Conservation (phyloP, 2,113 vertebrate genomes). For the Spermophilus dauricus region DNA sequence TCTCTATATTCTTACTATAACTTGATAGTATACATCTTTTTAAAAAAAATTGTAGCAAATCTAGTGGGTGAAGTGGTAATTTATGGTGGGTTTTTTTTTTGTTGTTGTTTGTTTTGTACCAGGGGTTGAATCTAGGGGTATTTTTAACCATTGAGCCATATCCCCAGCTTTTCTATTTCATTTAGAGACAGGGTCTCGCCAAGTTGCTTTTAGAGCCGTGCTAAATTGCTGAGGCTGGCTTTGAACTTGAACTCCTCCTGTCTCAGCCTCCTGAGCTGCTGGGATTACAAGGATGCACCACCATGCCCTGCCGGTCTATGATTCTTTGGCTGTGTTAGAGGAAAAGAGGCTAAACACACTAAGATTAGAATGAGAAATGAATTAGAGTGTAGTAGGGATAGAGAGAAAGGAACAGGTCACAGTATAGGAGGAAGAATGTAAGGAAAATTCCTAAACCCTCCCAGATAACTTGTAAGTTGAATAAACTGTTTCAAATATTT, state of each 20-base stretch:
- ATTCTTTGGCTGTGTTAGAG: neutral
- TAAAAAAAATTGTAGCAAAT: neutral
- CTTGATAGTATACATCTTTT: conserved; percentile 37
- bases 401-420: neutral
- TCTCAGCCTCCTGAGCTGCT: too few relatives aligned
- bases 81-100: neutral
- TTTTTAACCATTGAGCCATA: too few relatives aligned
- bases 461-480: neutral
- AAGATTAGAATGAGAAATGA: neutral
- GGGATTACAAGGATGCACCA: too few relatives aligned
- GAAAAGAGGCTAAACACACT: neutral
- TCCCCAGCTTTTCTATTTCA: too few relatives aligned
- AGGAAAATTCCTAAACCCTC: neutral
- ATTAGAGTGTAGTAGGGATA: neutral
- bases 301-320: too few relatives aligned
- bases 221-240: too few relatives aligned
- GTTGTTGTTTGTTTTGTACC: neutral
- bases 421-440: neutral
- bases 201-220: too few relatives aligned
- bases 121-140: too few relatives aligned
- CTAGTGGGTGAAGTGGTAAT: neutral
- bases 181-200: too few relatives aligned
- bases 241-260: too few relatives aligned
- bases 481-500: neutral
- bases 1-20: conserved; percentile 7